These are phyloP conservation scores for Drosophila lacicola DNA, from an alignment of 2,888 invertebrate genomes.

Conservation along the genomic window DNA sequence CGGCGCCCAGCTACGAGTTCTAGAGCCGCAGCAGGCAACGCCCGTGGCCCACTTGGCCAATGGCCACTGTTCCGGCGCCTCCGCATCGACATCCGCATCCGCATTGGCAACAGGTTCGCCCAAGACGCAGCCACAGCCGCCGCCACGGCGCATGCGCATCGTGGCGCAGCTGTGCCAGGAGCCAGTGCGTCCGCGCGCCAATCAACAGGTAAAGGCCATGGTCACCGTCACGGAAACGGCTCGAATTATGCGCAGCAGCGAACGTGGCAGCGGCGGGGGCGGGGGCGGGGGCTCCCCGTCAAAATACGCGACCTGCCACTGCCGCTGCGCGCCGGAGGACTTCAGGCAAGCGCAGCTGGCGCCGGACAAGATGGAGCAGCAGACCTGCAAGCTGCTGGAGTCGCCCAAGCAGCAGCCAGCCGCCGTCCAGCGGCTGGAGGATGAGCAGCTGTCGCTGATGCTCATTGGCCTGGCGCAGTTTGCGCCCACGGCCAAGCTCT, in stretches of 20 bases:
- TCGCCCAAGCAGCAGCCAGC: slow-evolving; percentile 75
- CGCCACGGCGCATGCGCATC: slow-evolving; percentile 63
- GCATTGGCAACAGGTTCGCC: slow-evolving; percentile 38
- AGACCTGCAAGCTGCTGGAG: slow-evolving; percentile 84
- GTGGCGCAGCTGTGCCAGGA: slow-evolving; percentile 65
- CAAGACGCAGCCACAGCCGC: slow-evolving; percentile 60
- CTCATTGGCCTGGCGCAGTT: slow-evolving; percentile 88
- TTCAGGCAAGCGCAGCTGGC: slow-evolving; percentile 82
- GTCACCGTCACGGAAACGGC: slow-evolving; percentile 79
- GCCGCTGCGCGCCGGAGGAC: slow-evolving; percentile 84
- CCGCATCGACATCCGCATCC: slow-evolving; percentile 16
- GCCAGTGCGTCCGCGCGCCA: slow-evolving; percentile 48
- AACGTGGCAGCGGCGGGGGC: slow-evolving; percentile 13
- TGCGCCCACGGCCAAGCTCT: slow-evolving; percentile 86
- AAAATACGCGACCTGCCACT: slow-evolving; percentile 79
- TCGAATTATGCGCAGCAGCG: slow-evolving; percentile 63
- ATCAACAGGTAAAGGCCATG: slow-evolving; percentile 73
- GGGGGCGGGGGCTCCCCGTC: slow-evolving; percentile 36
- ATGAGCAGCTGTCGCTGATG: slow-evolving; percentile 89
- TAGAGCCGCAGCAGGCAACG: slow-evolving; percentile 64
- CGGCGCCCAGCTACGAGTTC: slow-evolving; percentile 78
- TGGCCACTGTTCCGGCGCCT: slow-evolving; percentile 54
- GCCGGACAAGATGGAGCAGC: slow-evolving; percentile 84
- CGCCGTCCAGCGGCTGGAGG: slow-evolving; percentile 74
- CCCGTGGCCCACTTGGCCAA: slow-evolving; percentile 49